Base-by-base conservation (phyloP, 1,140 invertebrate species). In the Episyrphus balteatus region DNA sequence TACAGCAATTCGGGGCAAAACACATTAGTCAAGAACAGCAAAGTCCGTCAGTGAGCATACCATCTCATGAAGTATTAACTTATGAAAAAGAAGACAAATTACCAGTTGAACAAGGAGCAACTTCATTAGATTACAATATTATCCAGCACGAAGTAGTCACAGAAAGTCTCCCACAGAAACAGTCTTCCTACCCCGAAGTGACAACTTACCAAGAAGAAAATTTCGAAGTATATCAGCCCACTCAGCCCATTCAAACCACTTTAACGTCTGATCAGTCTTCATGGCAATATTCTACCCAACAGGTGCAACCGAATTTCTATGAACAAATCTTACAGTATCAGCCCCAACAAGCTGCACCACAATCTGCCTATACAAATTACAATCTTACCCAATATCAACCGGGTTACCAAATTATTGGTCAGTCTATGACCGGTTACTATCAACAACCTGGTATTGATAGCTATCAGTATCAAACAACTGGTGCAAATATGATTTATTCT, bases 301-400 rank as follows among this genome's bases (percentile, higher is more conserved):
- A 26, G 21, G 21, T 26, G 0, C 58, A 54, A 32, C 55, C 50
- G 11, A 44, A 59, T 31, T 66, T 62, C 19, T 66, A 65, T 21
- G 62, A 66, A 46, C 62, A 62, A 44, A 62, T 65, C 1, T 54
- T 65, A 52, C 60, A 61, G 43, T 59, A 65, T 60, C 60, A 65
- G 21, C 21, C 21, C 8, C 21, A 26, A 26, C 21, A 26, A 26
- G 8, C 44, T 10, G 14, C 48, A 11, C 13, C 41, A 10, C 42
- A 43, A 38, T 37, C 51, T 9, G 14, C 50, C 1, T 51, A 51
- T 15, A 12, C 44, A 9, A 37, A 34, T 18, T 50, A 61, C 21
- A 26, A 26, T 26, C 3, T 26, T 5, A 8, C 21, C 8, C 62
- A 62, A 38, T 66, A 66, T 42, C 62, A 62, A 34, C 21, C 21